Evolutionary conservation across 92 coral and sea anemone genomes (phyloP), one percentile per base, ranked within the genome.

Genomic region (Ricordea florida): DNA sequence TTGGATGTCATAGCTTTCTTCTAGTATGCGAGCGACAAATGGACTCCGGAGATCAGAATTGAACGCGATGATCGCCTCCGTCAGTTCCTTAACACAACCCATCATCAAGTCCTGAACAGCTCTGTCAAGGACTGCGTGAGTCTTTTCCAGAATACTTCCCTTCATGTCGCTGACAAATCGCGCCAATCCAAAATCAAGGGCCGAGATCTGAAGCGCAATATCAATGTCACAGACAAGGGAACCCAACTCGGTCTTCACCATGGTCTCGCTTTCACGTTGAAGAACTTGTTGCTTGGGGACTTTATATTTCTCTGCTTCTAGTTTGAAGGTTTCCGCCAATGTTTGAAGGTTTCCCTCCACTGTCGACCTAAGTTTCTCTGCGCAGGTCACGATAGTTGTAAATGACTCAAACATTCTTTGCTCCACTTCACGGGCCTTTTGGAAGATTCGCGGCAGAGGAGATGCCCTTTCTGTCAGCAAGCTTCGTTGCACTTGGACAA

Each of bases 61-160:
- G 23, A 70, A 70, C 13, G 16, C 52, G 41, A 70, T 55, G 40
- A 53, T 55, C 0, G 30, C 66, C 40, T 13, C 8, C 25, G 65
- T 70, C 29, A 70, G 77, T 2, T 70, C 77, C 16, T n/a, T 37
- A 14, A 80, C 58, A 0, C 30, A 45, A 1, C 74, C 74, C 30
- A 36, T 49, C 46, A 80, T 72, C 14, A 34, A 64, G 2, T 42
- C 33, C 13, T 66, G 66, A 10, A 86, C 49, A 26, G 69, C 65
- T 4, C 2, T 13, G 31, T 50, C 84, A 16, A 86, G 63, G 6
- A 70, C 70, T 16, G 49, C 73, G 58, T 78, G 80, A 11, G 82
- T 80, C 37, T 60, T 80, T 26, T 86, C 91, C 51, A 86, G 16
- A 31, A 86, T 86, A 27, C 72, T 49, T 4, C 83, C 79, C 41